Evolutionary conservation across 2,113 vertebrate genomes (phyloP), one percentile per base, ranked within the genome.

Genomic region (Mugil cephalus): DNA sequence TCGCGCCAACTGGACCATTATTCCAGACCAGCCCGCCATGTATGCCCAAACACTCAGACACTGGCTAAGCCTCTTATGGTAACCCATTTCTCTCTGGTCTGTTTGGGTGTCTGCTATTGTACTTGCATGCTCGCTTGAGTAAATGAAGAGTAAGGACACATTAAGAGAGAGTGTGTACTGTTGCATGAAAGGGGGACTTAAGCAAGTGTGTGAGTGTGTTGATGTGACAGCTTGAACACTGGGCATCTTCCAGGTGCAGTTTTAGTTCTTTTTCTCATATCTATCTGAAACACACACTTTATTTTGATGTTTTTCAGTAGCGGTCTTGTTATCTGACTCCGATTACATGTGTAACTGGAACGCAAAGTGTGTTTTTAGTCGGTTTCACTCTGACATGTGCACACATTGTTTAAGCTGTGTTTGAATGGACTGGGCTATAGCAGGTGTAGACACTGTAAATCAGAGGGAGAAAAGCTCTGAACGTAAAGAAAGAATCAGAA

Each of bases 11-110:
- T 87, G 75, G 55, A 69, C 79, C 59, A 85, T 89, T 85, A 88
- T 82, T 77, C 67, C 54, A 53, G 68, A 39, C 48, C 55, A 82
- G 2, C 42, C 51, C 74, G 64, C 56, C 77, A 80, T 87, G 62
- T 78, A 73, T 77, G 52, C 71, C 45, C 59, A 61, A 51, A 66
- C 78, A 48, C 66, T 7, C 70, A 51, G 46, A 58, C 40, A 30
- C 45, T 15, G 40, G 62, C 70, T 86, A 88, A 91, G 79, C 89
- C 74, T 87, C 88, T 91, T 91, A 91, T 64, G 43, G 67, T 77
- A 85, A 87, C 88, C 51, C 85, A 86, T 75, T 83, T 84, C 78
- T 59, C 73, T 58, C 38, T 65, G 54, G 79, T 76, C 69, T 89
- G 84, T 82, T 85, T 76, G 83, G 83, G 79, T 80, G 84, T 77